A percentile compares a stretch with the other conserved stretches of the same genome.
Evolutionary conservation across 2,113 vertebrate genomes (phyloP).

Genomic region (Progne subis): DNA sequence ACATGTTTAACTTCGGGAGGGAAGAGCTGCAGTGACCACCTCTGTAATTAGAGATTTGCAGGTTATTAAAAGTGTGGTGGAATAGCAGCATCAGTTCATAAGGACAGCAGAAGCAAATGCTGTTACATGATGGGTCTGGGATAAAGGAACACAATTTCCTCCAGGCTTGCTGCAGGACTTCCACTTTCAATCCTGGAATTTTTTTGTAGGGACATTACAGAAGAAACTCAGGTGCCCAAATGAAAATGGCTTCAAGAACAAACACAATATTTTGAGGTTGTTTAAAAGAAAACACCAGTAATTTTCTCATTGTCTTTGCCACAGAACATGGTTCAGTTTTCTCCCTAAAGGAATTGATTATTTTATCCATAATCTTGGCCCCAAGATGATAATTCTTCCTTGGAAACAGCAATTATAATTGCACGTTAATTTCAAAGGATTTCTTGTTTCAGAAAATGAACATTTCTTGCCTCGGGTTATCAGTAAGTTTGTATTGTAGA

Average conservation of each 20-base stretch:
- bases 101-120: not conserved
- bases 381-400: not conserved
- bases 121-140: fast-evolving
- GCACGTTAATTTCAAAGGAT: not conserved
- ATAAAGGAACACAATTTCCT: not conserved
- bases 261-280: not conserved
- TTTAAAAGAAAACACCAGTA: not conserved
- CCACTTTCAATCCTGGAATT: not conserved
- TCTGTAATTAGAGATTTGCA: not conserved
- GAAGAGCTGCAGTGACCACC: not conserved
- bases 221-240: fast-evolving
- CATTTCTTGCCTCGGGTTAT: not conserved
- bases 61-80: not conserved
- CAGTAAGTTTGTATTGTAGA: not conserved
- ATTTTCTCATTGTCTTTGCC: not conserved
- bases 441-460: not conserved
- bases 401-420: not conserved
- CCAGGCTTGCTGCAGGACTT: not conserved
- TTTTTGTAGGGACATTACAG: not conserved
- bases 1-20: no score
- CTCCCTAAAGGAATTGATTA: not conserved
- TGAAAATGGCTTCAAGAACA: not conserved
- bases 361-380: not conserved
- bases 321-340: not conserved
- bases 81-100: not conserved